Conservation (phyloP, 2,888 invertebrate genomes). For the Drosophila anceps region DNA sequence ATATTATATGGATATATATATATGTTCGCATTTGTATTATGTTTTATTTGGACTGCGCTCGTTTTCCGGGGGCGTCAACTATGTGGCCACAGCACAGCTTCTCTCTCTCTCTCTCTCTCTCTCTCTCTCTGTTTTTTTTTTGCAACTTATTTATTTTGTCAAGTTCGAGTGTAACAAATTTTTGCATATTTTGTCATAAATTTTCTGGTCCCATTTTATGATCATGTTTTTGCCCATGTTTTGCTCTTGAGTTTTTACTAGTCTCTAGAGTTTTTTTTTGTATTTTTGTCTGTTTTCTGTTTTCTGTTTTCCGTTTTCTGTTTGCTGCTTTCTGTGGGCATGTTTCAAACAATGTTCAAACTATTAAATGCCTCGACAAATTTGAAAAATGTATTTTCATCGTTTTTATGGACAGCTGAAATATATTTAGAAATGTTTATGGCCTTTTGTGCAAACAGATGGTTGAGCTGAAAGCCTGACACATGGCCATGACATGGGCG, state of each 20-base stretch:
- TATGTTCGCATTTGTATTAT: slow-evolving; percentile 6
- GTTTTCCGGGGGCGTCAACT: slow-evolving; percentile 53
- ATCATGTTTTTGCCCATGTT: slow-evolving; percentile 57
- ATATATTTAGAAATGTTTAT: slow-evolving; percentile 52
- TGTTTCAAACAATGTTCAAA: slow-evolving; percentile 34
- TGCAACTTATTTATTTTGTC: slow-evolving; percentile 50
- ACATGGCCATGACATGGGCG: slow-evolving; percentile 34
- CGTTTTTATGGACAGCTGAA: slow-evolving; percentile 41
- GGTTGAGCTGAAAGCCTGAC: slow-evolving; percentile 26
- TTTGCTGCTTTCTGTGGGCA: slow-evolving; percentile 21
- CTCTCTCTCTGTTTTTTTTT: neutral
- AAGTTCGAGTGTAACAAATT: slow-evolving; percentile 67
- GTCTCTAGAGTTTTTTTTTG: neutral
- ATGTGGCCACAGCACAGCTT: slow-evolving; percentile 29
- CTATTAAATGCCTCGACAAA: slow-evolving; percentile 55
- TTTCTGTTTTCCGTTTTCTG: slow-evolving; percentile 4
- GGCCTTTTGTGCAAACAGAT: slow-evolving; percentile 18
- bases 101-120: neutral
- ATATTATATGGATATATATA: slow-evolving; percentile 20
- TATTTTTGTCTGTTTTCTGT: slow-evolving; percentile 6
- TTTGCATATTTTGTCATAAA: slow-evolving; percentile 78
- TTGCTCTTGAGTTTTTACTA: slow-evolving; percentile 24
- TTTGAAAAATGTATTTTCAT: slow-evolving; percentile 65
- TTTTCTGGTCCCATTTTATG: slow-evolving; percentile 52
- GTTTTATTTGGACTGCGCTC: slow-evolving; percentile 43